phyloP scores from a whole-genome alignment of 2,888 invertebrate genomes.

The Homarus gammarus region DNA sequence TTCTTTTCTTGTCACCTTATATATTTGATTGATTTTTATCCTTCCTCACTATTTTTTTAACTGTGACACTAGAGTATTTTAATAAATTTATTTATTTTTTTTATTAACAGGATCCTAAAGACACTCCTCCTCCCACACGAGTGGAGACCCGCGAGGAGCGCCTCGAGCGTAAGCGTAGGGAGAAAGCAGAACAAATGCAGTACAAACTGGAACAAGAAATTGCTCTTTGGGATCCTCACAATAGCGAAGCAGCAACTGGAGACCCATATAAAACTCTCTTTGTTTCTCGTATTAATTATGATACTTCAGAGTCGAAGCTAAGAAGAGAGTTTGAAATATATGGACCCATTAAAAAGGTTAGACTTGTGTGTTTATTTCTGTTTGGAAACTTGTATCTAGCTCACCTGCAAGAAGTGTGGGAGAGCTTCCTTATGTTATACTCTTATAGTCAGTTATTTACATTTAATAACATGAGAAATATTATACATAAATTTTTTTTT shows the following conservation, averaged over 20 bases:
- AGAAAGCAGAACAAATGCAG: slow-evolving; percentile 97
- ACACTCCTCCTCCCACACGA: slow-evolving; percentile 96
- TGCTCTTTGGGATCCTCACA: slow-evolving; percentile 96
- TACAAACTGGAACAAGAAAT: slow-evolving; percentile 99
- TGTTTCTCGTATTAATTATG: slow-evolving; percentile 98
- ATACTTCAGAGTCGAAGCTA: slow-evolving; percentile 98
- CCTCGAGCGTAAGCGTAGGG: slow-evolving; percentile 90
- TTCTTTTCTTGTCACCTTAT: too few species aligned
- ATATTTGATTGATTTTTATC: too few species aligned
- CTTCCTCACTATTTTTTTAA: too few species aligned
- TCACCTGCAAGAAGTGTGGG: too few species aligned
- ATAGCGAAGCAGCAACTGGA: slow-evolving; percentile 87
- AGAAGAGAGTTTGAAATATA: slow-evolving; percentile 98
- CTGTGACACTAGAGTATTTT: neutral
- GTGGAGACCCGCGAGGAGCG: slow-evolving; percentile 97
- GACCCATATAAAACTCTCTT: slow-evolving; percentile 99
- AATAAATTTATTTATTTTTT: too few species aligned
- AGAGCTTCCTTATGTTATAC: too few species aligned
- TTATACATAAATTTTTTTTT: too few species aligned
- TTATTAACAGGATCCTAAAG: slow-evolving; percentile 90
- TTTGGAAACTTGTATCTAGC: too few species aligned
- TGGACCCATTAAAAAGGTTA: slow-evolving; percentile 97
- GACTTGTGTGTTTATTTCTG: slow-evolving; percentile 61
- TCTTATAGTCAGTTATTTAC: too few species aligned
- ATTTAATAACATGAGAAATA: too few species aligned